phyloP scores from a whole-genome alignment of 2,888 invertebrate genomes.

The Drosophila algonquin region DNA sequence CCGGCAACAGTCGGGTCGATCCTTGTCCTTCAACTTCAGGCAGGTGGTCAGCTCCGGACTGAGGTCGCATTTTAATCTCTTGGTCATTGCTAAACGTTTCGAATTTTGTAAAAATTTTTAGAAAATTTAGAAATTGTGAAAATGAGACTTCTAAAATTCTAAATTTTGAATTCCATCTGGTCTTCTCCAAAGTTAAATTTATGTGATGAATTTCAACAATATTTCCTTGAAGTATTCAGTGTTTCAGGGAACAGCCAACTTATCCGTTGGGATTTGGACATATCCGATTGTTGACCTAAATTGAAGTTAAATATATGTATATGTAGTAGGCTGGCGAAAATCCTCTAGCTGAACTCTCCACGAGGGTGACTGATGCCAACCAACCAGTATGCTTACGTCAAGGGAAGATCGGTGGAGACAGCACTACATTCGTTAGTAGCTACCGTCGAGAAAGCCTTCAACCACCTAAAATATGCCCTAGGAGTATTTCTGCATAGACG shows the following conservation, averaged over 20 bases:
- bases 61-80: slow-evolving; percentile 58
- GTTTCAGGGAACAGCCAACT: neutral
- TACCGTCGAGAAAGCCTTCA: too few relatives aligned
- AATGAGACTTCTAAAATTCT: neutral
- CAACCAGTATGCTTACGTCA: too few relatives aligned
- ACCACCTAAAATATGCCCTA: too few relatives aligned
- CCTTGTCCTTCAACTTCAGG: slow-evolving; percentile 45
- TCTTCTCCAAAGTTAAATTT: slow-evolving; percentile 10
- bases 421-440: too few relatives aligned
- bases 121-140: slow-evolving; percentile 7
- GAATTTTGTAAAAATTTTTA: slow-evolving; percentile 16
- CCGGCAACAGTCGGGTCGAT: slow-evolving; percentile 69
- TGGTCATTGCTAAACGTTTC: slow-evolving; percentile 36
- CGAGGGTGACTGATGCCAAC: too few relatives aligned
- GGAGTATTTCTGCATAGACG: too few relatives aligned
- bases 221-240: neutral
- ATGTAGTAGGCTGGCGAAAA: too few relatives aligned
- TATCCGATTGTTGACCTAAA: too few relatives aligned
- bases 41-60: slow-evolving; percentile 57
- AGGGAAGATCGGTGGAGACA: too few relatives aligned
- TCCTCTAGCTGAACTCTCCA: too few relatives aligned
- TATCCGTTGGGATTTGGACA: neutral
- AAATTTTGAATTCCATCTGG: slow-evolving; percentile 20
- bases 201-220: slow-evolving; percentile 5
- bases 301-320: too few relatives aligned